These are phyloP conservation scores for Odocoileus hemionus DNA, from an alignment of 2,113 vertebrate species.

Conservation along the genomic window DNA sequence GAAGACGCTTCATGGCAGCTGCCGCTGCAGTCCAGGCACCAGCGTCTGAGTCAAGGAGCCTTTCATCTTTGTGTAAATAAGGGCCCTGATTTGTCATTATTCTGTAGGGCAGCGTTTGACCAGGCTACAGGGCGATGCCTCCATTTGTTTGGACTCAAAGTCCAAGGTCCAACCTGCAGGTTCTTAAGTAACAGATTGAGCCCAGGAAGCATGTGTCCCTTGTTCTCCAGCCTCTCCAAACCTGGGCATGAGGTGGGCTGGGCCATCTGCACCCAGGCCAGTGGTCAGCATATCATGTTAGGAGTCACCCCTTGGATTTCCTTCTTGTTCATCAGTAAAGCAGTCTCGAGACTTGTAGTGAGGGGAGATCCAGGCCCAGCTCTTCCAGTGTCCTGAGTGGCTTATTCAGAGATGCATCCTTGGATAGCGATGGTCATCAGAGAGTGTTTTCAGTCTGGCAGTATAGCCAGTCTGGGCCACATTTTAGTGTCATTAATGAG, in stretches of 20 bases:
- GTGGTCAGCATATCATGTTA: neutral
- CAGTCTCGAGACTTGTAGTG: fast-evolving
- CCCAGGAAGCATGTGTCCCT: fast-evolving
- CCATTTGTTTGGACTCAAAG: neutral
- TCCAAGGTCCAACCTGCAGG: neutral
- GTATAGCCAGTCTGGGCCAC: neutral
- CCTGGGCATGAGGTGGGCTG: neutral
- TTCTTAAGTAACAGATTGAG: neutral
- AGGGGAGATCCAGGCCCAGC: neutral
- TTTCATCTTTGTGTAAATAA: neutral
- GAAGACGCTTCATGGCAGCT: fast-evolving
- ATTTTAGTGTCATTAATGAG: neutral
- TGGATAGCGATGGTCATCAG: neutral
- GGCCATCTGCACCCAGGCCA: neutral
- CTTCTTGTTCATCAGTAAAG: neutral
- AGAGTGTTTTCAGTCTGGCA: neutral
- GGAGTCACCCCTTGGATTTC: neutral
- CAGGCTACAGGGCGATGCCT: neutral
- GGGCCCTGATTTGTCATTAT: neutral
- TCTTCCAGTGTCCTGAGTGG: neutral
- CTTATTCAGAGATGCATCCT: neutral
- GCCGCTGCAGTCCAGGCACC: too few relatives aligned
- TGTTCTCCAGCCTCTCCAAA: fast-evolving
- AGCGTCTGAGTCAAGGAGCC: neutral
- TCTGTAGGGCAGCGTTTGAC: neutral